Base-by-base conservation (phyloP, 1,140 invertebrate genomes). In the Drosophila athabasca region DNA sequence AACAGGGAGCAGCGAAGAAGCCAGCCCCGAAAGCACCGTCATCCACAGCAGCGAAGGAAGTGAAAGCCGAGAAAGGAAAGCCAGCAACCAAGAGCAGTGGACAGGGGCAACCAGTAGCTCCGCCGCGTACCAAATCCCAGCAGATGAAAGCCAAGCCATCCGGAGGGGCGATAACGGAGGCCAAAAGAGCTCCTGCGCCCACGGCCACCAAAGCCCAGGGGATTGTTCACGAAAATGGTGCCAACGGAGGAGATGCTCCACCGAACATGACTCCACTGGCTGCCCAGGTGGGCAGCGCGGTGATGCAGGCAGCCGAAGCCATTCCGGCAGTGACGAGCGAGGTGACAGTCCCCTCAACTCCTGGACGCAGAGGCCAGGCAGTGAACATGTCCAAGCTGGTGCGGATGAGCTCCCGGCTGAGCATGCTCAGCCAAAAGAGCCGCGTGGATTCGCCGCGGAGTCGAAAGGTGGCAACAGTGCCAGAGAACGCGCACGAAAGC, bases 341-440 rank as follows among this genome's bases (percentile, higher is more conserved):
- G 17, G 78, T 76, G 6, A 57, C 35, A 6, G 54, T 71, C 0
- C 55, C 80, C 8, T 62, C 80, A 9, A 66, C 66, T 0, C 59
- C 62, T 0, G 67, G 43, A 64, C 35, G 35, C 35, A 5, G 57
- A 7, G 49, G 54, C 15, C 35, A 67, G 5, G 77, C 70, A 2
- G 71, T 50, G 3, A 88, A 88, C 13, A 83, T 79, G 65, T 73
- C 76, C 49, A 88, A 65, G 0, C 22, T 88, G 39, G 72, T 88
- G 8, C 68, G 83, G n/a, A 89, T 89, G 84, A 68, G 83, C 46
- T 88, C 83, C 1, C 48, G 84, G 2, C 64, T 88, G 31, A 88
- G 83, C 22, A 43, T 88, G 39, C 54, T 88, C 0, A 88, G 83
- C 65, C 79, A 83, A 29, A 88, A 88, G 24, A 79, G 68, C 22